Evolutionary conservation across 2,113 vertebrate species (phyloP).

Genomic region (Vidua macroura): DNA sequence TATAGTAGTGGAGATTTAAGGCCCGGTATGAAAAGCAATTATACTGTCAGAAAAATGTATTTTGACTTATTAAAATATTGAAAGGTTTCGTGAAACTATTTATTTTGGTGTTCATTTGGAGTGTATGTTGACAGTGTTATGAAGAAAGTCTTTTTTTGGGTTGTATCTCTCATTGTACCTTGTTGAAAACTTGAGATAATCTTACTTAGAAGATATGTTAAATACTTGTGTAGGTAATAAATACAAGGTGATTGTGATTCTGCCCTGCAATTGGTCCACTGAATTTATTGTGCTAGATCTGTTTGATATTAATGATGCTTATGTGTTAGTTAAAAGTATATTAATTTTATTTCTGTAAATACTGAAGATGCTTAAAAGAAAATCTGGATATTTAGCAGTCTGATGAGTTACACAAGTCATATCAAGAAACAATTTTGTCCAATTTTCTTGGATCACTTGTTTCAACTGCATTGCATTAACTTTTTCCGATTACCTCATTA

Average conservation of each 20-base stretch:
- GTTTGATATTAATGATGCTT: neutral
- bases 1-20: slow-evolving; percentile 82
- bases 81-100: slow-evolving; percentile 83
- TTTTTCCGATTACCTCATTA: slow-evolving; percentile 7
- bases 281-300: neutral
- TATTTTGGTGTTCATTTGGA: slow-evolving; percentile 72
- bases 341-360: neutral
- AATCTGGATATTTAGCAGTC: neutral
- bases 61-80: slow-evolving; percentile 93
- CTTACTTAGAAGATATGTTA: neutral
- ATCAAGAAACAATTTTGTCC: slow-evolving; percentile 22
- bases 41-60: slow-evolving; percentile 93
- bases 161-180: neutral
- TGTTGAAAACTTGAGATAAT: neutral
- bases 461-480: slow-evolving; percentile 23
- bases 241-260: neutral
- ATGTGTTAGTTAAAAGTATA: neutral
- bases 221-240: neutral
- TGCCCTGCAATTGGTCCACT: neutral
- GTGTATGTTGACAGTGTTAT: slow-evolving; percentile 74
- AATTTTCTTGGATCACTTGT: slow-evolving; percentile 37
- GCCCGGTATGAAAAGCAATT: slow-evolving; percentile 90
- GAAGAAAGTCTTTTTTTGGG: slow-evolving; percentile 65
- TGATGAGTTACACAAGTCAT: neutral
- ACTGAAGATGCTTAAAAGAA: neutral